Conservation (phyloP, 2,113 vertebrate genomes). For the Leucoraja erinaceus region DNA sequence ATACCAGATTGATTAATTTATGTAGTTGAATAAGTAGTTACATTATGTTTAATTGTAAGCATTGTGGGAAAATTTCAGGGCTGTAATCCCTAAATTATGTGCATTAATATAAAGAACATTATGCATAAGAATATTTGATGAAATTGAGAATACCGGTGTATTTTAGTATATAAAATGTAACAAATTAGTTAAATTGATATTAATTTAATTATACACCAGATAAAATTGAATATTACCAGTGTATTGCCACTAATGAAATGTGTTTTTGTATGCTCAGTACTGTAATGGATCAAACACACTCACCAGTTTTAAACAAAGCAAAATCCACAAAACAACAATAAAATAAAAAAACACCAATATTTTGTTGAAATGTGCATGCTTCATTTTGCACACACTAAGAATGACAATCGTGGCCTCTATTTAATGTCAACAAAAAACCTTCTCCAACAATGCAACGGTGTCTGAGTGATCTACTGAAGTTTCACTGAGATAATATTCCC, state of each 20-base stretch:
- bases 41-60: neutral
- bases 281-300: no score
- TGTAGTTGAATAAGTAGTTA: neutral
- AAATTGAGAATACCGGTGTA: neutral
- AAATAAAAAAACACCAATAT: neutral
- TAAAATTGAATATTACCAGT: neutral
- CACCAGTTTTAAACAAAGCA: neutral
- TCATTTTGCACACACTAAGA: neutral
- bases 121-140: neutral
- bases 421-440: neutral
- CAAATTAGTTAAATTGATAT: neutral
- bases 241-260: neutral
- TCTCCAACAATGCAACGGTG: neutral
- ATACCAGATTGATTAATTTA: neutral
- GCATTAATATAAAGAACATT: neutral
- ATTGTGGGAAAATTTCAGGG: neutral
- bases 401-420: neutral
- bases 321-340: neutral
- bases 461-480: neutral
- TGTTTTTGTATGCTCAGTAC: neutral
- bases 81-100: neutral
- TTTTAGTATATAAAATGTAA: neutral
- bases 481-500: neutral
- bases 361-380: neutral
- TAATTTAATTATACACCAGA: neutral